Base-by-base conservation (phyloP, 2,113 vertebrate genomes). In the Cyrtonyx montezumae region DNA sequence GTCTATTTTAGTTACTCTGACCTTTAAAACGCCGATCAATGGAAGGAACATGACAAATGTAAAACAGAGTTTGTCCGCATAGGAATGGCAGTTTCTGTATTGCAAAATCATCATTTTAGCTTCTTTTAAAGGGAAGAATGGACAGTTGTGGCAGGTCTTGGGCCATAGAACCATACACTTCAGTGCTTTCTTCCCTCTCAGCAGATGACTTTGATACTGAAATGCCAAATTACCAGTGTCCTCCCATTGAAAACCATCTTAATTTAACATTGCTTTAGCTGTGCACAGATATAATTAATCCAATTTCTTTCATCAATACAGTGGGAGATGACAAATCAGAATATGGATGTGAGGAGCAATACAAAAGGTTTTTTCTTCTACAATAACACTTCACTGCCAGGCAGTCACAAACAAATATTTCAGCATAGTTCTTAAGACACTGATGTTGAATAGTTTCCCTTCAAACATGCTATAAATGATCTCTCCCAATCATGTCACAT, bases 1-100 rank as follows among this genome's bases (percentile, higher is more conserved):
- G 46, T 85, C 78, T 96, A 87, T 84, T 96, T 95, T 71, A 46
- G 61, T 80, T 51, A 68, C 34, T 48, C 37, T 55, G 81, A 88
- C 85, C 83, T 93, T 93, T 85, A 55, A 92, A 92, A 79, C 48
- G 25, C 49, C 93, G 94, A 4, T 84, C 84, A 89, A 66, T 85
- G 68, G 85, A 88, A 88, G 22, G 30, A 91, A 73, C 56, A 37
- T 43, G 78, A 71, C 28, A 63, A 75, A 84, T 40, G 28, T 84
- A 66, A 73, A 88, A 36, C 5, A 45, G 4, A 46, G 20, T 84
- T 76, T 76, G 25, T 51, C 65, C 91, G 62, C 63, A 84, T 30
- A 78, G 45, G 17, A 83, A 87, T 53, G 46, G 26, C 23, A 87
- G 32, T 15, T 76, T 82, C 53, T 76, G 1, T 66, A 69, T 16